These are phyloP conservation scores for Ctenopoma kingsleyae DNA, from an alignment of 2,797 vertebrate genomes.

Conservation along the genomic window DNA sequence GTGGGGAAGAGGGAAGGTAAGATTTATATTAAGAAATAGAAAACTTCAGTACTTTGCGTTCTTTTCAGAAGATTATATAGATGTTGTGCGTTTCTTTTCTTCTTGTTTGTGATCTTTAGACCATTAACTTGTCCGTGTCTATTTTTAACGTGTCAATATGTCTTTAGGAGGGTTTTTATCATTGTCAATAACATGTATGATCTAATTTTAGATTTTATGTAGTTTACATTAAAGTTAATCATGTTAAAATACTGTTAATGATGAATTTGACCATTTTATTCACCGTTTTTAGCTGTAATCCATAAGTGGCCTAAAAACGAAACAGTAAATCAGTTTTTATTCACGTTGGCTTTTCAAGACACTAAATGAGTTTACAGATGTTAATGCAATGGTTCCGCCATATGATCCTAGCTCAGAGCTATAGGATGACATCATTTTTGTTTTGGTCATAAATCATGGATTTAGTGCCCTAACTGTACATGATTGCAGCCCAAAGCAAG, in stretches of 20 bases:
- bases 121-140: too few species aligned
- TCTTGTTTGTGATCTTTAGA: not conserved
- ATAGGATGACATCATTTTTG: not conserved
- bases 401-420: not conserved
- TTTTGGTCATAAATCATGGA: not conserved
- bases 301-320: not conserved
- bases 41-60: not conserved
- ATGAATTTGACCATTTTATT: not conserved
- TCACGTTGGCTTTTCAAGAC: not conserved
- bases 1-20: constrained; percentile 35
- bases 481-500: constrained; percentile 2
- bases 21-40: not conserved
- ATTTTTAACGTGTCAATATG: too few species aligned
- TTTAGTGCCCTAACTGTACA: not conserved
- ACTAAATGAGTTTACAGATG: not conserved
- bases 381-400: not conserved
- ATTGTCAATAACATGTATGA: not conserved
- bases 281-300: not conserved
- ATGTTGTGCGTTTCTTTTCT: not conserved
- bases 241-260: accelerated
- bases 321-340: not conserved
- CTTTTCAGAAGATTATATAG: not conserved
- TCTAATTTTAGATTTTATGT: not conserved
- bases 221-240: not conserved
- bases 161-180: not conserved